Evolutionary conservation across 2,888 invertebrate species (phyloP).

Genomic region (Ennomos erosarius): DNA sequence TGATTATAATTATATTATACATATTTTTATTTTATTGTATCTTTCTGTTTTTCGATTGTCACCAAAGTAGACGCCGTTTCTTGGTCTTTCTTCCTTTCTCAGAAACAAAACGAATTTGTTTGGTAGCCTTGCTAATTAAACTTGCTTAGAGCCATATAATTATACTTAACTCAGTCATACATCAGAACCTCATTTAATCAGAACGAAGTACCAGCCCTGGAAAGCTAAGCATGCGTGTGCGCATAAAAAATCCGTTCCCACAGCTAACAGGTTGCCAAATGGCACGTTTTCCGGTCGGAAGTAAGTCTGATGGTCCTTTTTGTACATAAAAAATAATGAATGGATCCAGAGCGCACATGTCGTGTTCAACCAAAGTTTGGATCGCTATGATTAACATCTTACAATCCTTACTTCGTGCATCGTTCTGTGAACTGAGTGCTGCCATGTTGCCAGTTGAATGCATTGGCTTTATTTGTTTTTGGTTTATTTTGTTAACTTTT

Average conservation of each 20-base stretch:
- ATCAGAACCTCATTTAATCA: conserved; percentile 35
- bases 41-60: too few relatives aligned
- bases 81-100: too few relatives aligned
- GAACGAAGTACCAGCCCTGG: conserved; percentile 61
- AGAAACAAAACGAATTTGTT: too few relatives aligned
- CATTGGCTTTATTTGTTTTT: too few relatives aligned
- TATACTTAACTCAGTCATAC: conserved; percentile 11
- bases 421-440: conserved; percentile 45
- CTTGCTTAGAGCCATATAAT: conserved; percentile 31
- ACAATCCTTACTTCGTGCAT: too few relatives aligned
- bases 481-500: too few relatives aligned
- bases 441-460: background rate
- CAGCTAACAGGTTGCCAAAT: conserved; percentile 80
- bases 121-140: conserved; percentile 19
- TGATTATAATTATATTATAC: too few relatives aligned
- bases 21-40: too few relatives aligned
- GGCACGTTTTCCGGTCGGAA: conserved; percentile 81
- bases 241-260: conserved; percentile 74
- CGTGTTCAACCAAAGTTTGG: conserved; percentile 46
- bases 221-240: conserved; percentile 50
- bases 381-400: conserved; percentile 70
- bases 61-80: too few relatives aligned
- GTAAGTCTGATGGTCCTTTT: conserved; percentile 77
- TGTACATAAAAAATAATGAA: conserved; percentile 63
- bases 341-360: conserved; percentile 73